Conservation (phyloP, 2,797 vertebrate species). For the Lacerta viridis region DNA sequence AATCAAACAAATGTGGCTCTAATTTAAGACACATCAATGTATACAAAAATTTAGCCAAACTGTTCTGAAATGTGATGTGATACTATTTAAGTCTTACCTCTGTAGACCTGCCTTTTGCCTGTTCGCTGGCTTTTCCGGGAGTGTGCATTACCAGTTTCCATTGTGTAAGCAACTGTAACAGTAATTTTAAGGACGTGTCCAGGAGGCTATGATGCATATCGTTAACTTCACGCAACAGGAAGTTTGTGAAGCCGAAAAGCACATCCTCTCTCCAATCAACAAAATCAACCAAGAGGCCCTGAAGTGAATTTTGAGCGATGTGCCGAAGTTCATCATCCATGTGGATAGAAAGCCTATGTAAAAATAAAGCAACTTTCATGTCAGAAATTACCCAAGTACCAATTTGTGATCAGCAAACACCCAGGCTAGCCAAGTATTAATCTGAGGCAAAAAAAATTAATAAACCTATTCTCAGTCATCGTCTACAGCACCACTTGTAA, state of each 20-base stretch:
- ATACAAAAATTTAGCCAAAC: constrained; percentile 28
- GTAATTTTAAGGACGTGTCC: constrained; percentile 94
- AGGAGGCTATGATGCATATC: constrained; percentile 95
- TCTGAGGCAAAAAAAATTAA: background rate
- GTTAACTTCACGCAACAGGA: constrained; percentile 94
- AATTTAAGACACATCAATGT: constrained; percentile 31
- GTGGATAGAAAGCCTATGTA: constrained; percentile 92
- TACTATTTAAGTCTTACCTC: constrained; percentile 76
- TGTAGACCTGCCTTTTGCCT: constrained; percentile 77
- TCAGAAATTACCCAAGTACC: background rate
- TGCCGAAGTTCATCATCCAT: constrained; percentile 99
- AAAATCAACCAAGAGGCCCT: constrained; percentile 96
- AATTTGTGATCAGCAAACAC: background rate
- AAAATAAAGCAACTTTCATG: constrained; percentile 27
- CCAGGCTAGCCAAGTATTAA: constrained; percentile 21
- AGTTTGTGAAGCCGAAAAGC: constrained; percentile 96
- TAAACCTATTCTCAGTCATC: constrained; percentile 32
- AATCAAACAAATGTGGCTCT: constrained; percentile 62
- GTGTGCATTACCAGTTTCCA: constrained; percentile 95
- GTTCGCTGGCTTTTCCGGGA: constrained; percentile 81
- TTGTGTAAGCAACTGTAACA: constrained; percentile 96
- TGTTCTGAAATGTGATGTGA: constrained; percentile 10
- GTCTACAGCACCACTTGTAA: constrained; percentile 30
- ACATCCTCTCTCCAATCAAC: constrained; percentile 98
- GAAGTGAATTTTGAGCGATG: constrained; percentile 97